These are phyloP conservation scores for Ostrea edulis DNA, from an alignment of 1,140 invertebrate species.

Conservation along the genomic window DNA sequence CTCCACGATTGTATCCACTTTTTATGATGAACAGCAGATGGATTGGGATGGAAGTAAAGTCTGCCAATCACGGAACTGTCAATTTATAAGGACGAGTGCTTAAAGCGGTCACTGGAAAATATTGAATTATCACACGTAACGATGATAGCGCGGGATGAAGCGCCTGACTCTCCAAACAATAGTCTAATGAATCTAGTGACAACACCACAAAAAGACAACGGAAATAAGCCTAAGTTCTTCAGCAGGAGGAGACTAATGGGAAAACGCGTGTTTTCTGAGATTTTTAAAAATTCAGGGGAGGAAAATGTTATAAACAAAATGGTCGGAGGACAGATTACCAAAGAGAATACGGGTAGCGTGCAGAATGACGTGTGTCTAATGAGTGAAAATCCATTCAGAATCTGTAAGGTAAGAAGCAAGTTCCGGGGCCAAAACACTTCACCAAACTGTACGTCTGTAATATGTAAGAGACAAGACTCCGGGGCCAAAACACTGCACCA, in stretches of 20 bases:
- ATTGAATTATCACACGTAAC: neutral
- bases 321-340: neutral
- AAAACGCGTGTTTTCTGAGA: constrained; percentile 10
- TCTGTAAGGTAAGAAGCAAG: constrained; percentile 29
- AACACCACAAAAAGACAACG: neutral
- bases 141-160: neutral
- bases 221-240: neutral
- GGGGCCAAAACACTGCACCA: no score
- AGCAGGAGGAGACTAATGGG: neutral
- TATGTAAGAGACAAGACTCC: no score
- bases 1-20: neutral
- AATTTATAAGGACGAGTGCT: neutral
- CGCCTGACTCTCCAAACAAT: neutral
- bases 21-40: neutral
- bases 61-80: neutral
- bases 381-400: constrained; percentile 7
- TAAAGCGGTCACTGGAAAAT: neutral
- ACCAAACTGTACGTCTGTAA: no score
- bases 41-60: neutral
- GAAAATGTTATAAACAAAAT: neutral
- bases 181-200: neutral
- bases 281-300: neutral
- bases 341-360: neutral
- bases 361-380: constrained; percentile 14
- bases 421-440: neutral